A percentile compares a stretch with the other conserved stretches of the same genome.
phyloP scores from a whole-genome alignment of 2,113 vertebrate genomes.

The Antennarius striatus region DNA sequence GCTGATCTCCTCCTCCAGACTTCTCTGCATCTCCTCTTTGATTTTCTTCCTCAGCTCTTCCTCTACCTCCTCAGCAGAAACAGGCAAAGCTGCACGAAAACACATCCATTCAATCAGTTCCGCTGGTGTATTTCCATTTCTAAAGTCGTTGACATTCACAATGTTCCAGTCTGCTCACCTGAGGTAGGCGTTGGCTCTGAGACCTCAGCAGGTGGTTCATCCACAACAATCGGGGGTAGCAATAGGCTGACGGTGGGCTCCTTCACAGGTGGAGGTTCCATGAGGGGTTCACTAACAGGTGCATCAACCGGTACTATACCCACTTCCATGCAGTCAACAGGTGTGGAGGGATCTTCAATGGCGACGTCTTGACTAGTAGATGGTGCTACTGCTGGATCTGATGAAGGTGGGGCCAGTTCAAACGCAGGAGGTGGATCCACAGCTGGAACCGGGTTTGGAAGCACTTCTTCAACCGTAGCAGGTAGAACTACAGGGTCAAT shows the following conservation, averaged over 20 bases:
- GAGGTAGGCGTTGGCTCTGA: slow-evolving; percentile 29
- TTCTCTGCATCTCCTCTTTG: slow-evolving; percentile 63
- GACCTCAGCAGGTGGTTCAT: slow-evolving; percentile 17
- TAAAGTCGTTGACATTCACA: background rate
- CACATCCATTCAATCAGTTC: background rate
- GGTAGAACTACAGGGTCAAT: background rate
- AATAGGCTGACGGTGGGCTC: slow-evolving; percentile 17
- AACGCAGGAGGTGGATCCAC: background rate
- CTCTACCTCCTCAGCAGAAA: slow-evolving; percentile 57
- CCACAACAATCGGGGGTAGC: slow-evolving; percentile 33
- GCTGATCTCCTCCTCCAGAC: slow-evolving; percentile 69
- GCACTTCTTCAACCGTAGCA: slow-evolving; percentile 4
- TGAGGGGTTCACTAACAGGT: slow-evolving; percentile 1
- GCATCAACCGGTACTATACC: slow-evolving; percentile 14
- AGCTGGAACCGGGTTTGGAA: slow-evolving; percentile 1
- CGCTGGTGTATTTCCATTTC: background rate
- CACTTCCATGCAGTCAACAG: slow-evolving; percentile 41
- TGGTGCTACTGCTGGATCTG: slow-evolving; percentile 10
- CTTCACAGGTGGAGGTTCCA: slow-evolving; percentile 20
- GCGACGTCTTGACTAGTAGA: slow-evolving; percentile 8
- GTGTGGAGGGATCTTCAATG: slow-evolving; percentile 27
- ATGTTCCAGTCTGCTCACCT: slow-evolving; percentile 38
- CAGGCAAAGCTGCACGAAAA: background rate
- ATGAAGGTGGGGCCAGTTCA: slow-evolving; percentile 13
- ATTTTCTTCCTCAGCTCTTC: slow-evolving; percentile 65